Evolutionary conservation across 2,113 vertebrate genomes (phyloP).

Genomic region (Mesitornis unicolor): DNA sequence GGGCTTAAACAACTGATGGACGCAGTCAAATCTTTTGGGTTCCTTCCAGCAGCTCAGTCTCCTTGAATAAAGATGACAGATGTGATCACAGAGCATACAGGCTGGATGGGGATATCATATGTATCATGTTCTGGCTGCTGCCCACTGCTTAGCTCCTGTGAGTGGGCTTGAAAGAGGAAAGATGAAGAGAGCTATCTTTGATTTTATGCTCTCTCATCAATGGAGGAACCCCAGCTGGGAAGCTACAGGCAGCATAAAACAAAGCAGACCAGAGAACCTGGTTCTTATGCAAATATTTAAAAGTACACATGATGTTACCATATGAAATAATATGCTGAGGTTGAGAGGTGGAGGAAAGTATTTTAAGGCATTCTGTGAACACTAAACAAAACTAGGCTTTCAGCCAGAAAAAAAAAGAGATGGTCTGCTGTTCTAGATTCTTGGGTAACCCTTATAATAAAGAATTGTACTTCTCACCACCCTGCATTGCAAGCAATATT

Average conservation of each 20-base stretch:
- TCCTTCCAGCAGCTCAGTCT: not conserved
- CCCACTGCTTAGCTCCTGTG: not conserved
- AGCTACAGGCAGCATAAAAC: not conserved
- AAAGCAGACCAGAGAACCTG: not conserved
- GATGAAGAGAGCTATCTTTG: not conserved
- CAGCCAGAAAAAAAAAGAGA: not conserved
- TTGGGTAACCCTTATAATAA: not conserved
- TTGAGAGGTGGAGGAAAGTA: not conserved
- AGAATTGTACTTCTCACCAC: not conserved
- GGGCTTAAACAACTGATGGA: not conserved
- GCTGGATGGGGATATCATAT: not conserved
- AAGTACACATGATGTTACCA: not conserved
- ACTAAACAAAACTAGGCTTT: not conserved
- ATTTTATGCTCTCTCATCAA: not conserved
- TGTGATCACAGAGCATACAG: not conserved
- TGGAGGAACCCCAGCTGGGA: not conserved
- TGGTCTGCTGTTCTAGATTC: not conserved
- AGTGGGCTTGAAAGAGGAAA: not conserved
- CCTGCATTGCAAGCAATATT: not conserved
- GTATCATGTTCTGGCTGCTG: not conserved
- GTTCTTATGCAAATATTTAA: slow-evolving; percentile 5
- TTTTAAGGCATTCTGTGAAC: not conserved
- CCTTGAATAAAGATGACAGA: not conserved
- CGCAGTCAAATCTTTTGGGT: not conserved
- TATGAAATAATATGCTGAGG: not conserved